phyloP scores from a whole-genome alignment of 1,140 invertebrate species.

The Ceratosolen fusciceps region DNA sequence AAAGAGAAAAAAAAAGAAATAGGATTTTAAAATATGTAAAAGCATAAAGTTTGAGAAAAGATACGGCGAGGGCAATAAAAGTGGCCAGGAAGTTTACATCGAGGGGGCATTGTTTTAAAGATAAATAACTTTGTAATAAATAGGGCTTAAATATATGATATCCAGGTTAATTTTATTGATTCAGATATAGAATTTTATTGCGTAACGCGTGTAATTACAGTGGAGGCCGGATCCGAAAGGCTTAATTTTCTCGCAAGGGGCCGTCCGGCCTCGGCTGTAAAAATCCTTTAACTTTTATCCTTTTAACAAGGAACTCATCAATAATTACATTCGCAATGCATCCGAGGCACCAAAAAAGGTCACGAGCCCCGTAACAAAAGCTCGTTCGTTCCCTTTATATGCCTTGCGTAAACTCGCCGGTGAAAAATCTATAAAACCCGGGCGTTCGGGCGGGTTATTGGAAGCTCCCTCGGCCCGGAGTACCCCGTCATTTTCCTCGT shows the following conservation, averaged over 20 bases:
- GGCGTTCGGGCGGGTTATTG: constrained; percentile 2
- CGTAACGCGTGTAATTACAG: neutral
- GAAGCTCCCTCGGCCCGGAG: constrained; percentile 15
- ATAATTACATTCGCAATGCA: constrained; percentile 19
- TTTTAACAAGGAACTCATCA: constrained; percentile 1
- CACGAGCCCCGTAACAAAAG: neutral
- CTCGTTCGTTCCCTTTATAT: neutral
- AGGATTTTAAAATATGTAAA: neutral
- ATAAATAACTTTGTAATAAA: neutral
- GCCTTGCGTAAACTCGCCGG: constrained; percentile 23
- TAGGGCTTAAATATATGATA: neutral
- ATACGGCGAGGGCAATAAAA: neutral
- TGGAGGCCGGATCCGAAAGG: neutral
- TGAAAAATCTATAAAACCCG: constrained; percentile 38
- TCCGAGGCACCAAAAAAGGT: constrained; percentile 10
- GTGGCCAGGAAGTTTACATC: neutral
- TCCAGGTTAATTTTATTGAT: neutral
- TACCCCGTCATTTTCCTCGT: constrained; percentile 32
- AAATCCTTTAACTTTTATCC: neutral
- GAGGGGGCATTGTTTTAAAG: neutral
- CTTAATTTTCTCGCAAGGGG: neutral
- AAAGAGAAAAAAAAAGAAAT: no score
- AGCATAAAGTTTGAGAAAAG: neutral
- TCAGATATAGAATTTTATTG: neutral
- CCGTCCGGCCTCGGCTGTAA: neutral